Conservation (phyloP, 2,888 invertebrate species). For the Thalpophila matura region DNA sequence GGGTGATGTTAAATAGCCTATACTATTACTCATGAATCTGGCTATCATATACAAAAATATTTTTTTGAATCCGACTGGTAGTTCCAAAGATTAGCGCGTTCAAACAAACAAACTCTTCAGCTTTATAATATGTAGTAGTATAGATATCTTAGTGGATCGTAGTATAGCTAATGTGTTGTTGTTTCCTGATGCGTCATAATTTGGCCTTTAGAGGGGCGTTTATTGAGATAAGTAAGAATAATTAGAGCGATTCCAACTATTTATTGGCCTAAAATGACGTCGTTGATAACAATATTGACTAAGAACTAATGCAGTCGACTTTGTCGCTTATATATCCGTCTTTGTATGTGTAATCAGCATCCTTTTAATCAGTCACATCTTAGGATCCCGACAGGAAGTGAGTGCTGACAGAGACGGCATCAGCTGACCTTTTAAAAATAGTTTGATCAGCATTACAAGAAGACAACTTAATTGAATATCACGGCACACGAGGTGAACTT, state of each 20-base stretch:
- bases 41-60: too few relatives aligned
- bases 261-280: slow-evolving; percentile 6
- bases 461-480: slow-evolving; percentile 18
- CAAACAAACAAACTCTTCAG: too few relatives aligned
- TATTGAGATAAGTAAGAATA: slow-evolving; percentile 42
- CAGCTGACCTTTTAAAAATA: slow-evolving; percentile 8
- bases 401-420: background rate
- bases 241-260: slow-evolving; percentile 15
- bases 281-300: slow-evolving; percentile 38
- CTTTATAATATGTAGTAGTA: too few relatives aligned
- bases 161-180: background rate
- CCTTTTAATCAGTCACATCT: background rate
- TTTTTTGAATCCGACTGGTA: too few relatives aligned
- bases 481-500: background rate
- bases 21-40: too few relatives aligned
- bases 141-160: background rate
- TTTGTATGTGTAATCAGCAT: background rate
- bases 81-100: too few relatives aligned
- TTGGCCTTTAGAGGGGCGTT: slow-evolving; percentile 30
- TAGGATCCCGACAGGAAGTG: background rate
- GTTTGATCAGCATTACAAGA: background rate
- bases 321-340: background rate
- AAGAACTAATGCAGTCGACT: slow-evolving; percentile 25
- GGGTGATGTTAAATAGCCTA: too few relatives aligned
- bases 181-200: slow-evolving; percentile 25